Conservation (phyloP, 2,113 vertebrate genomes). For the Callopanchax toddi region DNA sequence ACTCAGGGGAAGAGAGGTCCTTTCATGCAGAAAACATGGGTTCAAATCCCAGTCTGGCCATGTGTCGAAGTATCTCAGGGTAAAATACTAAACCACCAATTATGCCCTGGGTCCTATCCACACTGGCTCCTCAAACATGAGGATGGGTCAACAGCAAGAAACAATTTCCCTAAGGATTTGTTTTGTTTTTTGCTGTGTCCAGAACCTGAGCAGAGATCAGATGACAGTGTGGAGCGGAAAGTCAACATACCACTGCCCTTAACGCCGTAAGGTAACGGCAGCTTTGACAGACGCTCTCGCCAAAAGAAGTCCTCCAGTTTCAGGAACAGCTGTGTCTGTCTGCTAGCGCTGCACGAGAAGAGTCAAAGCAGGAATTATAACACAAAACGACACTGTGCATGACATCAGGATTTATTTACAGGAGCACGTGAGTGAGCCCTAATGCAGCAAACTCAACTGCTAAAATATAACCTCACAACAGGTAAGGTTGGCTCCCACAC, state of each 20-base stretch:
- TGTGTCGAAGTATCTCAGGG: too few relatives aligned
- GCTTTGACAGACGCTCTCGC: slow-evolving; percentile 80
- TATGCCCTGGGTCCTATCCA: too few relatives aligned
- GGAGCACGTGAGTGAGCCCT: neutral
- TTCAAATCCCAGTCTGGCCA: too few relatives aligned
- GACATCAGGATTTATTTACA: slow-evolving; percentile 25
- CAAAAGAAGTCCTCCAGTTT: slow-evolving; percentile 91
- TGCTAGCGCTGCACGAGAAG: slow-evolving; percentile 69
- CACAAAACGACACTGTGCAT: neutral
- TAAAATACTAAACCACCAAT: too few relatives aligned
- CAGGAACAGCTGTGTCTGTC: slow-evolving; percentile 82
- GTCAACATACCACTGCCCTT: slow-evolving; percentile 88
- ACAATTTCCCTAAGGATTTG: too few relatives aligned
- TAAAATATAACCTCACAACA: slow-evolving; percentile 41
- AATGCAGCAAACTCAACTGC: slow-evolving; percentile 8
- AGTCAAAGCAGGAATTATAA: slow-evolving; percentile 33
- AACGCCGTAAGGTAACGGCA: slow-evolving; percentile 88
- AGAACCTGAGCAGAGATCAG: neutral
- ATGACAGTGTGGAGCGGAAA: too few relatives aligned
- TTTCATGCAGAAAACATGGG: too few relatives aligned
- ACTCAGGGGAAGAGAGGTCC: too few relatives aligned
- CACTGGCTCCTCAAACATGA: too few relatives aligned
- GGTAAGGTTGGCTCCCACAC: slow-evolving; percentile 46
- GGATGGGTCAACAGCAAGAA: too few relatives aligned
- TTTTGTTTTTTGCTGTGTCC: neutral